phyloP scores from a whole-genome alignment of 2,113 vertebrate species.

The Struthidea cinerea region DNA sequence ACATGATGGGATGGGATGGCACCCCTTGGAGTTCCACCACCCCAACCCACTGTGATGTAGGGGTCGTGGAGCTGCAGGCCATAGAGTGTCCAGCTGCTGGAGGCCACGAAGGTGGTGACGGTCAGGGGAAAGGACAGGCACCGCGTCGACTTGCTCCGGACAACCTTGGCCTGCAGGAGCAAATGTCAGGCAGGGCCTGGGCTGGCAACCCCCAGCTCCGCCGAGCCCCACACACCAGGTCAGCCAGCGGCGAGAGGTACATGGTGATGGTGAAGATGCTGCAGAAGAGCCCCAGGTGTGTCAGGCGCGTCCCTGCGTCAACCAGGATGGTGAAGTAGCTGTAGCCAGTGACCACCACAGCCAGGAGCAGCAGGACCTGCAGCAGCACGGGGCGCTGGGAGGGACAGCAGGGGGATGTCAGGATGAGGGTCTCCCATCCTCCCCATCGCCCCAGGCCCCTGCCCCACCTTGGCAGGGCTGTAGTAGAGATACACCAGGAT shows the following conservation, averaged over 20 bases:
- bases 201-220: neutral
- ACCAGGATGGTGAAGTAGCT: slow-evolving; percentile 80
- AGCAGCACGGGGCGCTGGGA: slow-evolving; percentile 72
- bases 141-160: slow-evolving; percentile 78
- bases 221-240: slow-evolving; percentile 76
- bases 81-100: slow-evolving; percentile 88
- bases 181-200: neutral
- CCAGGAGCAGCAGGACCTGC: slow-evolving; percentile 65
- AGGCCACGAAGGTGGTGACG: slow-evolving; percentile 86
- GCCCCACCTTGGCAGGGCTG: slow-evolving; percentile 78
- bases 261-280: slow-evolving; percentile 89
- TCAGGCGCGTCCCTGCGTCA: slow-evolving; percentile 51
- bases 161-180: slow-evolving; percentile 73
- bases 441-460: accelerated
- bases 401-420: neutral
- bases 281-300: slow-evolving; percentile 86
- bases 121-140: slow-evolving; percentile 88
- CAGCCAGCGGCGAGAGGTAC: slow-evolving; percentile 88
- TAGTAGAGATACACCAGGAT: slow-evolving; percentile 81
- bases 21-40: neutral
- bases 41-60: slow-evolving; percentile 81
- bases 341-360: slow-evolving; percentile 67
- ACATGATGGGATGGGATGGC: neutral
- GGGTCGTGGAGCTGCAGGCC: slow-evolving; percentile 80
- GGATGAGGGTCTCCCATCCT: accelerated